Evolutionary conservation across 2,797 vertebrate genomes (phyloP), one percentile per base, ranked within the genome.

Genomic region (Gymnothorax javanicus): DNA sequence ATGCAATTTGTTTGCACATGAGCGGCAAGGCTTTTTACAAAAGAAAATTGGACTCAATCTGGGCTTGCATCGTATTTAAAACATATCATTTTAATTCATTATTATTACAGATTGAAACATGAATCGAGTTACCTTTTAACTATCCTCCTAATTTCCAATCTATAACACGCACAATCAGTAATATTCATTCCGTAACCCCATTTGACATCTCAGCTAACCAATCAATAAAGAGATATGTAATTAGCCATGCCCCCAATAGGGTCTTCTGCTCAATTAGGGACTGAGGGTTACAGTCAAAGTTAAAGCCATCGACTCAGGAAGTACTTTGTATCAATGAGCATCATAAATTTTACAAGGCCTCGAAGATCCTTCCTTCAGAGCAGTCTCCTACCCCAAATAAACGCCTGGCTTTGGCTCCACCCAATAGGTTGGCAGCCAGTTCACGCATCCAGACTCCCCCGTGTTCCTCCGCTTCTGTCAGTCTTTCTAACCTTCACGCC

Each of bases 401-500:
- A 15, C 62, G 43, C 23, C 27, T 23, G 20, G 52, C 83, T 81
- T 90, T 7, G 77, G 27, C 52, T 82, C 82, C 4, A 54, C 71
- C 84, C 25, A 57, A 23, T 85, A 91, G 87, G 33, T 43, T 43
- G 86, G 86, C 67, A 77, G 17, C 84, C 82, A 82, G 88, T 85
- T 86, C 56, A 50, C 52, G 9, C n/a, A 79, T 83, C 57, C 90
- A 85, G 82, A 87, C 89, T 91, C 93, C 33, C 85, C 52, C 0
- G 71, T 87, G 88, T 92, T 93, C 91, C 91, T 88, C 90, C 90
- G 84, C 91, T 93, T 93, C 75, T 92, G 90, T 93, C 17, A 3
- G 12, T 7, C 85, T 23, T 88, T 85, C 91, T 96, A 94, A 94
- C 96, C 97, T 97, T 98, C 96, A 97, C 92, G 96, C 96, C 95